phyloP scores from a whole-genome alignment of 1,140 invertebrate genomes.

The Lordiphosa mommai region DNA sequence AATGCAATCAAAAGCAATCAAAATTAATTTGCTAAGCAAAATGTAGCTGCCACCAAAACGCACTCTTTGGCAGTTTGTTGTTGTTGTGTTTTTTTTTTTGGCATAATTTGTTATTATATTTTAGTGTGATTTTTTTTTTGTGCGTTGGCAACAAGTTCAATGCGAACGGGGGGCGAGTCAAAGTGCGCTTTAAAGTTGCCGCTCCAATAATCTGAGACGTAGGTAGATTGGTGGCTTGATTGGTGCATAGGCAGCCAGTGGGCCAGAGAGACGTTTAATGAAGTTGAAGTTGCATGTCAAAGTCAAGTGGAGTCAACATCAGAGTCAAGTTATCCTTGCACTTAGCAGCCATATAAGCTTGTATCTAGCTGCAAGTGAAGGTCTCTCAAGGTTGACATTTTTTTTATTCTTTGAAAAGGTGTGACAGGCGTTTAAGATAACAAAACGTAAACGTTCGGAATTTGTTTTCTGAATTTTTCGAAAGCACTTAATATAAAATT shows the following conservation, averaged over 20 bases:
- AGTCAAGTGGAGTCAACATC: slow-evolving; percentile 59
- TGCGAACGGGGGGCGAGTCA: slow-evolving; percentile 40
- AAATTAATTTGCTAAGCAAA: slow-evolving; percentile 73
- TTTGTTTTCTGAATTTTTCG: no score
- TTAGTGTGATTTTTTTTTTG: slow-evolving; percentile 2
- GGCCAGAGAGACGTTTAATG: slow-evolving; percentile 18
- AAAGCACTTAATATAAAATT: no score
- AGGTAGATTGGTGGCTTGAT: background rate
- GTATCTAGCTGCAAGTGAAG: slow-evolving; percentile 39
- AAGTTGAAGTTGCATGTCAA: slow-evolving; percentile 66
- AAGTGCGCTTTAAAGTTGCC: slow-evolving; percentile 66
- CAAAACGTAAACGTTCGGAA: no score
- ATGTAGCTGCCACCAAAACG: slow-evolving; percentile 61
- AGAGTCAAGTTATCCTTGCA: slow-evolving; percentile 62
- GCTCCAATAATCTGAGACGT: slow-evolving; percentile 41
- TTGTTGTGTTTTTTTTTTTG: slow-evolving; percentile 27
- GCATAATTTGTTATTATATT: slow-evolving; percentile 50
- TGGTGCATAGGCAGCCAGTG: slow-evolving; percentile 15
- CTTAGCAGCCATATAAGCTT: slow-evolving; percentile 39
- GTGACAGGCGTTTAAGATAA: no score
- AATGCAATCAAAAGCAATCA: slow-evolving; percentile 61
- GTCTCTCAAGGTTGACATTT: slow-evolving; percentile 37
- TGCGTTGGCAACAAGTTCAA: slow-evolving; percentile 66
- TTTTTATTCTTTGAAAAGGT: background rate
- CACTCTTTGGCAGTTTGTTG: slow-evolving; percentile 28